Conservation (phyloP, 2,113 vertebrate genomes). For the Eleginops maclovinus region DNA sequence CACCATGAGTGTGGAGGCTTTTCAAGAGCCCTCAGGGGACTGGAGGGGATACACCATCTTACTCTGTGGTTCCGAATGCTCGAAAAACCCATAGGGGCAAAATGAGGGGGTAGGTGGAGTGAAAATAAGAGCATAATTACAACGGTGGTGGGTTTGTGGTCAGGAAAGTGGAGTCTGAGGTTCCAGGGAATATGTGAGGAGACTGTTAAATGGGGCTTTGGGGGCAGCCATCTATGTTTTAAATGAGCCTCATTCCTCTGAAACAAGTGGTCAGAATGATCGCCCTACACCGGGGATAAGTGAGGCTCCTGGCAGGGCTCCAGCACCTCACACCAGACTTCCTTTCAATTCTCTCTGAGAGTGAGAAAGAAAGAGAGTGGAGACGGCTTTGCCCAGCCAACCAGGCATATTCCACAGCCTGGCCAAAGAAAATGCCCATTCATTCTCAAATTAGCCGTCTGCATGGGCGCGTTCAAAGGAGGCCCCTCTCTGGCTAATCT, state of each 20-base stretch:
- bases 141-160: conserved; percentile 26
- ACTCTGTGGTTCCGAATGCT: conserved; percentile 12
- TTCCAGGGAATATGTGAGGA: conserved; percentile 12
- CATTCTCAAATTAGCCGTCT: conserved; percentile 73
- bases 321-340: conserved; percentile 55
- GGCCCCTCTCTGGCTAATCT: conserved; percentile 65
- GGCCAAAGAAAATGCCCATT: conserved; percentile 73
- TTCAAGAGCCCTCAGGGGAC: conserved; percentile 38
- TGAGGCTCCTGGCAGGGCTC: conserved; percentile 51
- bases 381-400: conserved; percentile 55
- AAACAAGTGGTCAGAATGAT: conserved; percentile 55
- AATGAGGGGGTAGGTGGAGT: conserved; percentile 39
- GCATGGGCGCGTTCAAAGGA: conserved; percentile 65
- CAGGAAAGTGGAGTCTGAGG: conserved; percentile 18
- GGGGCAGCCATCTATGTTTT: conserved; percentile 39
- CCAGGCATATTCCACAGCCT: conserved; percentile 38
- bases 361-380: conserved; percentile 25
- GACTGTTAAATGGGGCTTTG: conserved; percentile 35
- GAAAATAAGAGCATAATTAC: conserved; percentile 44
- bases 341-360: conserved; percentile 54
- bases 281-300: conserved; percentile 31
- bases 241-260: conserved; percentile 59
- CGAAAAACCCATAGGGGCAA: conserved; percentile 24
- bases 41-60: conserved; percentile 16
- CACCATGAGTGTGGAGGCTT: conserved; percentile 41